Evolutionary conservation across 2,113 vertebrate species (phyloP), one percentile per base, ranked within the genome.

Genomic region (Lophochroa leadbeateri): DNA sequence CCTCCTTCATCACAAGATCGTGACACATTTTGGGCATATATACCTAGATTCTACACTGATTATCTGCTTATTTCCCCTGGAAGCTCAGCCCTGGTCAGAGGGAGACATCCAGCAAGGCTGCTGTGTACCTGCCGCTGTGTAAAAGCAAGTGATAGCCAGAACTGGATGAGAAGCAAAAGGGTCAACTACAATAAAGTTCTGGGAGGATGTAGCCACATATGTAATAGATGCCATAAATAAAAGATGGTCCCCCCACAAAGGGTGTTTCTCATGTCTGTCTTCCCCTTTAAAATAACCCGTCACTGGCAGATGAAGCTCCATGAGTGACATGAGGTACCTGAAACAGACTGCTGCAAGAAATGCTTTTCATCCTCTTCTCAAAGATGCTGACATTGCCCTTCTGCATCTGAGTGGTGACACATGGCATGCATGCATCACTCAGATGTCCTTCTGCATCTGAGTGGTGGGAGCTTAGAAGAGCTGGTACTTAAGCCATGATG

Each of bases 331-430:
- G 72, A 94, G 39, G 18, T 72, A 71, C 21, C 35, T 91, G 74
- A 71, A 84, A 83, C 17, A 61, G 44, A 68, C 57, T 89, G 77
- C 70, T 94, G 50, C 78, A 82, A 89, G 83, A 80, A 87, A 53
- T 80, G 46, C 60, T 92, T 94, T 91, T 68, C 25, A 68, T 13
- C 28, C 58, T 72, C 37, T 83, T 94, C 37, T 63, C 31, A 64
- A 79, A 96, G 86, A 84, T 96, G 88, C 70, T 84, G 83, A 89
- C 2, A 4, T 57, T 91, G 61, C 49, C 20, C 44, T 95, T 82
- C 74, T 87, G 83, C 57, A 58, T 87, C 49, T 65, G 47, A 85
- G 58, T 50, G 49, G 83, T 94, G 88, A 89, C 0, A 1, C 52
- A 44, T 71, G 61, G 41, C 47, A 39, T 19, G 33, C 57, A 58